phyloP scores from a whole-genome alignment of 92 coral and sea anemone species.

The Umimayanthus chanpuru region DNA sequence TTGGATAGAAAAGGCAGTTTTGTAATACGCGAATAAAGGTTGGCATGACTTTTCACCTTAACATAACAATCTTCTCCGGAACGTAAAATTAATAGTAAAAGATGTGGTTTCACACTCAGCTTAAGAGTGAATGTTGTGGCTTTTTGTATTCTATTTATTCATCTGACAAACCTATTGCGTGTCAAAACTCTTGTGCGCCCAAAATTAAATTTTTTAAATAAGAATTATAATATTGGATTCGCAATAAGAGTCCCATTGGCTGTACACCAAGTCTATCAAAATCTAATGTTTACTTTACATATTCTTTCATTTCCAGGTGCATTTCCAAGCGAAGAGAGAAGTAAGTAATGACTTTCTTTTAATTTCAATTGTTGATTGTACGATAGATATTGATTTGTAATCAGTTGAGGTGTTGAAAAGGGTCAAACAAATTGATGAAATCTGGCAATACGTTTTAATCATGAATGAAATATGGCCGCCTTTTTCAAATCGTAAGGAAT shows the following conservation, averaged over 20 bases:
- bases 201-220: neutral
- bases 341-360: conserved; percentile 12
- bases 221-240: neutral
- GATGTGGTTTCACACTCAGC: neutral
- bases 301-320: conserved; percentile 16
- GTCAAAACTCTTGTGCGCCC: neutral
- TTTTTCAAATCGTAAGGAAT: neutral
- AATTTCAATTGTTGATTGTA: conserved; percentile 4
- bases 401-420: conserved; percentile 20
- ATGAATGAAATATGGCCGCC: conserved; percentile 1
- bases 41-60: neutral
- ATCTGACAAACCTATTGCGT: neutral
- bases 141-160: neutral
- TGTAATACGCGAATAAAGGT: neutral
- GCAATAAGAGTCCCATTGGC: neutral
- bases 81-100: neutral
- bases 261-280: neutral
- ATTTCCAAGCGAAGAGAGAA: conserved; percentile 14
- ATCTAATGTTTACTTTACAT: conserved; percentile 2
- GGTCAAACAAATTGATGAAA: conserved; percentile 13
- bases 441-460: neutral
- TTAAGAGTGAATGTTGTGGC: neutral
- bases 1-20: neutral
- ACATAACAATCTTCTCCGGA: neutral
- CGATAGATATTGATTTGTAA: neutral